These are phyloP conservation scores for Epinotia ramella DNA, from an alignment of 2,888 invertebrate genomes.

Conservation along the genomic window DNA sequence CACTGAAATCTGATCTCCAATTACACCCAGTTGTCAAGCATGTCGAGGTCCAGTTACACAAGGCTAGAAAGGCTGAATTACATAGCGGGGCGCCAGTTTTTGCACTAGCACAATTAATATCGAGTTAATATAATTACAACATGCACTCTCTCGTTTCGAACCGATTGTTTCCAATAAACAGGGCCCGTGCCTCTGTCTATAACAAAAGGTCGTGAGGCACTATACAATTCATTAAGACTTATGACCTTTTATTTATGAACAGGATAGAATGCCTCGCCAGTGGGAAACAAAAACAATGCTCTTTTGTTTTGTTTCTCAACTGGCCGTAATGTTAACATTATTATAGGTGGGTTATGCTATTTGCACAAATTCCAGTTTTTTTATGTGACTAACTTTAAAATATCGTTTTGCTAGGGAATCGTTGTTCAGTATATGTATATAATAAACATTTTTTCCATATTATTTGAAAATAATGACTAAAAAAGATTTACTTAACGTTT, in stretches of 20 bases:
- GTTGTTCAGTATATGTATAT: no score
- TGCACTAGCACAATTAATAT: conserved; percentile 9
- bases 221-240: not conserved
- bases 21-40: no score
- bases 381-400: no score
- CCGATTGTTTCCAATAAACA: conserved; percentile 16
- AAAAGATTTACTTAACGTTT: no score
- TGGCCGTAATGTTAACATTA: conserved; percentile 19
- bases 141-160: conserved; percentile 1
- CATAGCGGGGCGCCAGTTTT: conserved; percentile 6
- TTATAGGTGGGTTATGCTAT: not conserved
- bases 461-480: no score
- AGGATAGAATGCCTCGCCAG: not conserved
- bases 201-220: not conserved
- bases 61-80: no score
- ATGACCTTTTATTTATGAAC: not conserved
- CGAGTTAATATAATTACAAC: conserved; percentile 21
- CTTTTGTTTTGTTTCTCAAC: conserved; percentile 27
- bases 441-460: no score
- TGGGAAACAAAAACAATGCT: conserved; percentile 17
- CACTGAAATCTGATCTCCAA: no score
- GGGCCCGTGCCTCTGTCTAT: no score
- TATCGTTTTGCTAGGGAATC: no score
- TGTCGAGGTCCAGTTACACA: no score
- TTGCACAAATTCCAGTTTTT: not conserved